These are phyloP conservation scores for Bombus superbus DNA, from an alignment of 1,140 invertebrate genomes.

Conservation along the genomic window DNA sequence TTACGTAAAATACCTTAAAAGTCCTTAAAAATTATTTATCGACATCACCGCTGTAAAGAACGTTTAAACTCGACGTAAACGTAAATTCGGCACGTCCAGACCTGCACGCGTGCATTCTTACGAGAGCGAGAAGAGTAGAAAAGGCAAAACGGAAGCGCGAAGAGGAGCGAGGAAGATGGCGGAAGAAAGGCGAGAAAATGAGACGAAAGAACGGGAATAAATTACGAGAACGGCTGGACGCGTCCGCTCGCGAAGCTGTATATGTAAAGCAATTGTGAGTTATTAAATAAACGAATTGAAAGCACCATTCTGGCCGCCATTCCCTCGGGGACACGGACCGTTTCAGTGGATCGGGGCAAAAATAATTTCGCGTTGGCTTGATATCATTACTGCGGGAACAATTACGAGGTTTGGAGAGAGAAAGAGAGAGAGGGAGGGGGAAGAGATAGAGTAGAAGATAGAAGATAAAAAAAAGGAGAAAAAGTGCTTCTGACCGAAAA, in stretches of 20 bases:
- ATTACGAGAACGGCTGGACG: conserved; percentile 15
- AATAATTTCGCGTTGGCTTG: conserved; percentile 27
- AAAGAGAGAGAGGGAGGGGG: not conserved
- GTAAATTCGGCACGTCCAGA: conserved; percentile 42
- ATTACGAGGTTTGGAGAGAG: conserved; percentile 7
- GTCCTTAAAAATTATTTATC: conserved; percentile 51
- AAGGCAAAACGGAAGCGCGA: not conserved
- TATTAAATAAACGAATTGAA: conserved; percentile 70
- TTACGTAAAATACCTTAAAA: conserved; percentile 49
- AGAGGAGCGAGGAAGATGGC: not conserved
- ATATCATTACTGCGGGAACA: conserved; percentile 23
- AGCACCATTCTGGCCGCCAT: conserved; percentile 38
- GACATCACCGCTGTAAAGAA: conserved; percentile 61
- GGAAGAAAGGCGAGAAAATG: not conserved
- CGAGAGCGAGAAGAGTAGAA: not conserved
- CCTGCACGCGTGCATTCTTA: not conserved
- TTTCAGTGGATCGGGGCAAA: conserved; percentile 20
- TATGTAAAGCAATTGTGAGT: conserved; percentile 70
- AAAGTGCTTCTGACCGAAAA: not conserved
- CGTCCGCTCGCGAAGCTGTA: conserved; percentile 61
- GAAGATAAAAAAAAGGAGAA: not conserved
- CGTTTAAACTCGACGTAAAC: conserved; percentile 38
- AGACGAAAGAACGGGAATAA: not conserved
- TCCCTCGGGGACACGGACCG: conserved; percentile 12
- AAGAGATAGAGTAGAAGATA: not conserved